A percentile compares a stretch with the other conserved stretches of the same genome.
These are phyloP conservation scores for Sinella curviseta DNA, from an alignment of 1,140 invertebrate genomes.

Conservation along the genomic window DNA sequence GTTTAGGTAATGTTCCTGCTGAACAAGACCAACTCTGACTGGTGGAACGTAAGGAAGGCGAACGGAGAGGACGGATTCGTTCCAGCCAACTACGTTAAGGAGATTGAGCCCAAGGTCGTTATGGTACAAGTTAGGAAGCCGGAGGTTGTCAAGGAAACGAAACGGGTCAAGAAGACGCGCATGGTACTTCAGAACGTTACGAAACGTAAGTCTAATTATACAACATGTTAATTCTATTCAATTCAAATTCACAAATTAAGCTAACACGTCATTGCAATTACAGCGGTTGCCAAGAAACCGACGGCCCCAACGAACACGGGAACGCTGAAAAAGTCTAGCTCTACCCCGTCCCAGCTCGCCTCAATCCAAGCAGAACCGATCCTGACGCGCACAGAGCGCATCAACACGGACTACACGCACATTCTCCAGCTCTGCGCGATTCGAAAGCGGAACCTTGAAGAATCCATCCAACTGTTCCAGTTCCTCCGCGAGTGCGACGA, in stretches of 20 bases:
- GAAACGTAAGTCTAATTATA: not conserved
- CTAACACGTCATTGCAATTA: not conserved
- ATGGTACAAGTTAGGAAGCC: slow-evolving; percentile 79
- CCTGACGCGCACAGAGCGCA: not conserved
- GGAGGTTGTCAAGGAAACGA: slow-evolving; percentile 77
- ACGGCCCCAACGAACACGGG: not conserved
- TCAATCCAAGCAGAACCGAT: not conserved
- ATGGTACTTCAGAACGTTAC: slow-evolving; percentile 82
- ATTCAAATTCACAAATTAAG: not conserved
- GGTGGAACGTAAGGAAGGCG: slow-evolving; percentile 94
- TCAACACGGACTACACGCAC: slow-evolving; percentile 13
- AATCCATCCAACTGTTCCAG: slow-evolving; percentile 87
- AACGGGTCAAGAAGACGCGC: slow-evolving; percentile 85
- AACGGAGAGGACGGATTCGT: slow-evolving; percentile 94
- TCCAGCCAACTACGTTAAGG: slow-evolving; percentile 93
- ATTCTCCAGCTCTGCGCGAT: not conserved
- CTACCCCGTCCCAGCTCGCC: not conserved
- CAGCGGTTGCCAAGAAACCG: not conserved
- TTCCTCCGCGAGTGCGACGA: slow-evolving; percentile 98
- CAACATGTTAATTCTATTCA: not conserved
- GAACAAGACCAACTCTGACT: slow-evolving; percentile 93
- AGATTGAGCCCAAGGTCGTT: slow-evolving; percentile 82
- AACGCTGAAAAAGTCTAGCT: not conserved
- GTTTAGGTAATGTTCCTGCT: slow-evolving; percentile 81
- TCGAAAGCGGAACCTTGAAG: slow-evolving; percentile 64